Base-by-base conservation (phyloP, 2,797 vertebrate genomes). In the Geotrypetes seraphini region DNA sequence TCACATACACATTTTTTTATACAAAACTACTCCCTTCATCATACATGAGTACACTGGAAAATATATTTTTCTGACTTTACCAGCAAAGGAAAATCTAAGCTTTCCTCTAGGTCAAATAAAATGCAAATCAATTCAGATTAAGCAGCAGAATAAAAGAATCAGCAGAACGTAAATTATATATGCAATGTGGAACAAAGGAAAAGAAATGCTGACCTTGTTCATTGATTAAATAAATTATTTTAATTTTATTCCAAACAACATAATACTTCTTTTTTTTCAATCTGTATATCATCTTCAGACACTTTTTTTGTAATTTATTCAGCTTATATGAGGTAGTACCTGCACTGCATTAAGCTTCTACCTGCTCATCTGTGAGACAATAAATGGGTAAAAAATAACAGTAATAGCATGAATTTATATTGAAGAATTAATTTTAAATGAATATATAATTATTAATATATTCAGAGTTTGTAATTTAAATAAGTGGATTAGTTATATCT, bases 171-270 rank as follows among this genome's bases (percentile, higher is more conserved):
- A 8, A 34, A 47, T 36, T 17, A 7, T n/a, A 31, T 31, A 13
- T 29, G 5, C 39, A 28, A 19, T 13, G 43, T 18, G 8, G 39
- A 2, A 4, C 31, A 33, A 53, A 36, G 36, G 22, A n/a, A 5
- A 32, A 52, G 5, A 25, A 18, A 2, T 34, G 2, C 24, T 17
- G 3, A 12, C 11, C 43, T 3, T 33, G 16, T 23, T 4, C 6
- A 46, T 50, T 49, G 15, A 45, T 36, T 45, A 45, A 47, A 37
- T 17, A 33, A 3, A 1, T 2, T 1, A 14, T 28, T 17, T 20
- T 14, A 25, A 47, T 50, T 35, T 39, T 41, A 19, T 60, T 65
- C 19, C 33, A 6, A 29, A 44, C 41, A 44, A 33, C 16, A 13
- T 4, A 43, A 31, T 8, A 36, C 12, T 49, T 11, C 4, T 1